Percentiles rank a stretch among this genome's conserved stretches.
Conservation (phyloP, 1,140 invertebrate genomes). For the Bombus terrestris region DNA sequence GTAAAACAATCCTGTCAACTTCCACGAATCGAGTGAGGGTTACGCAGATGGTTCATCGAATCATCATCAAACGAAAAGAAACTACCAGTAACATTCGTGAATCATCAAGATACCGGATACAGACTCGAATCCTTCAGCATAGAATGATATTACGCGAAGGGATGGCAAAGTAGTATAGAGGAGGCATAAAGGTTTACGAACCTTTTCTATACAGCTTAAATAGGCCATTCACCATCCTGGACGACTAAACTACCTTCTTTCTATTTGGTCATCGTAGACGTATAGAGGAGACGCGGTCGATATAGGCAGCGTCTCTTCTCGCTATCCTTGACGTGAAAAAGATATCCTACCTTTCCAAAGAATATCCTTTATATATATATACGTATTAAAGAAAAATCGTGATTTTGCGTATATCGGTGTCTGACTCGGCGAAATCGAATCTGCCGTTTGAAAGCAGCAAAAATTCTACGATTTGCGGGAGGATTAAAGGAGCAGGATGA, state of each 20-base stretch:
- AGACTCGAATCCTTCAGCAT: neutral
- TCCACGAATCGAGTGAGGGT: too few relatives aligned
- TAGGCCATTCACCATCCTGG: conserved; percentile 30
- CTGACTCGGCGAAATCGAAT: conserved; percentile 4
- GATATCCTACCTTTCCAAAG: neutral
- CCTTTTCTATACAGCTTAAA: conserved; percentile 46
- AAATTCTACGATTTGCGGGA: neutral
- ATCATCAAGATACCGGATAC: neutral
- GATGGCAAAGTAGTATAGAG: neutral
- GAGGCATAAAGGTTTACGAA: conserved; percentile 43
- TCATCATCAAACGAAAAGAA: too few relatives aligned
- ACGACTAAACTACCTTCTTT: conserved; percentile 44
- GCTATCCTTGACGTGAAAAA: neutral
- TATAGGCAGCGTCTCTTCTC: conserved; percentile 7
- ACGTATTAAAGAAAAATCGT: conserved; percentile 10
- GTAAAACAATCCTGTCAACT: too few relatives aligned
- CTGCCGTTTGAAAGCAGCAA: neutral
- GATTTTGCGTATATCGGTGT: conserved; percentile 1
- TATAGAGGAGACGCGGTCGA: conserved; percentile 17
- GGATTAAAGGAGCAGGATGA: neutral
- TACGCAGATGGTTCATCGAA: too few relatives aligned
- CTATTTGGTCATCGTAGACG: neutral
- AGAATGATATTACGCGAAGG: conserved; percentile 4
- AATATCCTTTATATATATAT: neutral
- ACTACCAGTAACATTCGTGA: too few relatives aligned